A percentile compares a stretch with the other conserved stretches of the same genome.
These are phyloP conservation scores for Henricia sp. DNA, from an alignment of 53 echinoderm and acorn worm species.

Conservation along the genomic window DNA sequence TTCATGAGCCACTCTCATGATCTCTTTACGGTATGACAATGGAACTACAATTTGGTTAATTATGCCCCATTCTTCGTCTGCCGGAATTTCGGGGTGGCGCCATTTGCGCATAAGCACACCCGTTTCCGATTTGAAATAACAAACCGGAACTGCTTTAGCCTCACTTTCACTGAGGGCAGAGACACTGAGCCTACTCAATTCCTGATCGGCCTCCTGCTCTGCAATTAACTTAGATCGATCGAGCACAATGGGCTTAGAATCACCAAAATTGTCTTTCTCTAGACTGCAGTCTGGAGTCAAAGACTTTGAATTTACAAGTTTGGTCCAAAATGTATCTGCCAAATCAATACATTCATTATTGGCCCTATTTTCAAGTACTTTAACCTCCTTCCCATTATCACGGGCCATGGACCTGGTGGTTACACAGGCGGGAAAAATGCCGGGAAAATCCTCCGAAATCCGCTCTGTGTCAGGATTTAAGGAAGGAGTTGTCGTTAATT, in stretches of 20 bases:
- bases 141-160: conserved; percentile 41
- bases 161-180: conserved; percentile 24
- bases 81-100: conserved; percentile 34
- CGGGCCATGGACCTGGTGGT: not conserved
- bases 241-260: not conserved
- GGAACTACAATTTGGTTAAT: conserved; percentile 58
- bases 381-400: not conserved
- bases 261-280: not conserved
- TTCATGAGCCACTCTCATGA: conserved; percentile 45
- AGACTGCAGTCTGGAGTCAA: not conserved
- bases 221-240: not conserved
- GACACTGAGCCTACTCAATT: not conserved
- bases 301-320: not conserved
- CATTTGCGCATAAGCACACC: conserved; percentile 53
- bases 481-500: not conserved
- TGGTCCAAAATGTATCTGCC: not conserved
- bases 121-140: conserved; percentile 35
- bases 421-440: conserved; percentile 1
- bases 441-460: not conserved
- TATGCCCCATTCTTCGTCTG: conserved; percentile 41
- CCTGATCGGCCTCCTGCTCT: conserved; percentile 14
- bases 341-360: not conserved
- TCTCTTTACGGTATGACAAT: conserved; percentile 30
- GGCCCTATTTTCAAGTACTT: not conserved
- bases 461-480: not conserved